These are phyloP conservation scores for Pseudomugil gertrudae DNA, from an alignment of 2,797 vertebrate species.

Conservation along the genomic window DNA sequence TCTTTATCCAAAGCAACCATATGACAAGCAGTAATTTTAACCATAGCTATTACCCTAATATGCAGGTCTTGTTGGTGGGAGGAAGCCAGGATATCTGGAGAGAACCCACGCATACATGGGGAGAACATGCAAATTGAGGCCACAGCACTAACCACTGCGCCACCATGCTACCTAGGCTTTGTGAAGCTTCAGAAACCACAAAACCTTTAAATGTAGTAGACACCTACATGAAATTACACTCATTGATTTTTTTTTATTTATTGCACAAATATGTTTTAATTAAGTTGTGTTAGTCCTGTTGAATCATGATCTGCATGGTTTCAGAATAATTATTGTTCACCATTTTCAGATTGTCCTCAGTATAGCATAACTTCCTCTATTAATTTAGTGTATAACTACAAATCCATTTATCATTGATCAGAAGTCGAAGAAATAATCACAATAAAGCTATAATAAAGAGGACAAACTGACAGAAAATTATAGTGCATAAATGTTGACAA, in stretches of 20 bases:
- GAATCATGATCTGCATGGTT: background rate
- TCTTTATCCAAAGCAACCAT: no score
- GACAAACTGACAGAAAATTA: background rate
- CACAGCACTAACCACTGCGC: no score
- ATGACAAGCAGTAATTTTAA: no score
- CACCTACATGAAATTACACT: background rate
- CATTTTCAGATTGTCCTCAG: background rate
- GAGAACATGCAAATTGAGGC: no score
- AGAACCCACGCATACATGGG: no score
- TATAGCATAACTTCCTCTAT: background rate
- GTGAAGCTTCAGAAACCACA: constrained; percentile 41
- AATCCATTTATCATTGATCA: no score
- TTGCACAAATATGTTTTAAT: background rate
- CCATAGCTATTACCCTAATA: no score
- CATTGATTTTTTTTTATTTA: background rate
- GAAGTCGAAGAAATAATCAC: background rate
- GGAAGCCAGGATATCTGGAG: no score
- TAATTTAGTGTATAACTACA: no score
- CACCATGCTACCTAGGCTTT: no score
- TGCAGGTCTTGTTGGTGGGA: no score
- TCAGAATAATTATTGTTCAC: background rate
- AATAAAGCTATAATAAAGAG: constrained; percentile 2
- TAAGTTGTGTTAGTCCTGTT: background rate
- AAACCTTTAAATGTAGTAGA: constrained; percentile 32
- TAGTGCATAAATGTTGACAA: background rate